phyloP scores from a whole-genome alignment of 2,113 vertebrate species.

The Stigmatopora argus region DNA sequence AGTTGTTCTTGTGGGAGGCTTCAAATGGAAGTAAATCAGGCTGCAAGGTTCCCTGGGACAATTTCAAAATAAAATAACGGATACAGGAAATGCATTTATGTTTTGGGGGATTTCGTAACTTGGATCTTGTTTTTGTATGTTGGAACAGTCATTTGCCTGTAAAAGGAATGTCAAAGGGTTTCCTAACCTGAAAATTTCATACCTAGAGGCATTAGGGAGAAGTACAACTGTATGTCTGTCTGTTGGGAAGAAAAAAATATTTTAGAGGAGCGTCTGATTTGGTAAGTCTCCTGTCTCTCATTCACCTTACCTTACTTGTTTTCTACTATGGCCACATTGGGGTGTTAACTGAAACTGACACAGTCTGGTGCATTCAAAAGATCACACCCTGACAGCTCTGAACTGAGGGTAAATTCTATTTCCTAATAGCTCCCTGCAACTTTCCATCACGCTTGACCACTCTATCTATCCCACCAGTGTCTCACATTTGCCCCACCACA shows the following conservation, averaged over 20 bases:
- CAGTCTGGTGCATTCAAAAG: constrained; percentile 42
- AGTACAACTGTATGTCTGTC: no score
- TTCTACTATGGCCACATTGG: constrained; percentile 25
- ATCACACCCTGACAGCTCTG: constrained; percentile 57
- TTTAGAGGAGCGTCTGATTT: constrained; percentile 1
- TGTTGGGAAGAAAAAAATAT: not conserved
- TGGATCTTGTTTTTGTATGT: no score
- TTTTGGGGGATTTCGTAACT: no score
- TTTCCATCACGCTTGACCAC: constrained; percentile 15
- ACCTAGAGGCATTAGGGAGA: no score
- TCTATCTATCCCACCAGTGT: constrained; percentile 25
- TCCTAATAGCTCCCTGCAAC: constrained; percentile 36
- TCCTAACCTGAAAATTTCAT: no score
- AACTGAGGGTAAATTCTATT: constrained; percentile 45
- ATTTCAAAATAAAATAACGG: no score
- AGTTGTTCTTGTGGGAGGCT: no score
- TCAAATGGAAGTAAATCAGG: no score
- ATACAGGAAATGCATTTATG: no score
- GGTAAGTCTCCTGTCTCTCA: constrained; percentile 6
- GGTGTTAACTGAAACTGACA: constrained; percentile 21
- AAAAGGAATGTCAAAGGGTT: no score
- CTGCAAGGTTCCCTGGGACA: no score
- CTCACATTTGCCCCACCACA: constrained; percentile 31
- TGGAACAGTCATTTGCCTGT: no score
- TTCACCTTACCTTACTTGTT: constrained; percentile 9